Evolutionary conservation across 1,140 invertebrate genomes (phyloP), one percentile per base, ranked within the genome.

Genomic region (Brachystomella parvula): DNA sequence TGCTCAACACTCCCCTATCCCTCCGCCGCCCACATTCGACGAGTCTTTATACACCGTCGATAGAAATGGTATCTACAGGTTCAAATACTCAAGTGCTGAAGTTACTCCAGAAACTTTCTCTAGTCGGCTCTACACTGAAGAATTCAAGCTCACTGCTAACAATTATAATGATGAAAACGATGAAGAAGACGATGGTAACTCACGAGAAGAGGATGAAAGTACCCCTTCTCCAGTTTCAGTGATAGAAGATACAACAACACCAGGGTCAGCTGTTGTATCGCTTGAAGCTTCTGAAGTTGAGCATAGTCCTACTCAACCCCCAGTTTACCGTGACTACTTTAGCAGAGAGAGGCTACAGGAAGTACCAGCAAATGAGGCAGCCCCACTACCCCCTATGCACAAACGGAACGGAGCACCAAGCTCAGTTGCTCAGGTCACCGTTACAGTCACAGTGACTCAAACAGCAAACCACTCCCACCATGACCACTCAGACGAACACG

Each of bases 261-360:
- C 6, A 39, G 35, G 6, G 35, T 6, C 6, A 19, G 6, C 35
- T 9, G 35, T 39, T 39, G 35, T 19, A 9, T 39, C 19, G 19
- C 6, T 39, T 6, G 49, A 53, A 19, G 21, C 49, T 24, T 53
- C 49, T 15, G 49, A 53, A 26, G 49, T 17, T 53, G 49, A 53
- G 24, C 21, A 17, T 24, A 3, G 3, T 6, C 49, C 12, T 24
- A 19, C 49, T 24, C 12, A 17, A 19, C 24, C 49, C 12, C 49
- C 49, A 6, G 49, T 53, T 6, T 53, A 53, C 49, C 49, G 49
- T 9, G 49, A 53, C 49, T 53, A 53, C 49, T 53, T 53, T 24
- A 53, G 21, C 49, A 9, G 39, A 44, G 39, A 44, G 9, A n/a
- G n/a, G 39, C 39, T n/a, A 44, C 9, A 44, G 9, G 9, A 12